These are phyloP conservation scores for Pangasius mekongensis DNA, from an alignment of 2,797 vertebrate species.

Conservation along the genomic window DNA sequence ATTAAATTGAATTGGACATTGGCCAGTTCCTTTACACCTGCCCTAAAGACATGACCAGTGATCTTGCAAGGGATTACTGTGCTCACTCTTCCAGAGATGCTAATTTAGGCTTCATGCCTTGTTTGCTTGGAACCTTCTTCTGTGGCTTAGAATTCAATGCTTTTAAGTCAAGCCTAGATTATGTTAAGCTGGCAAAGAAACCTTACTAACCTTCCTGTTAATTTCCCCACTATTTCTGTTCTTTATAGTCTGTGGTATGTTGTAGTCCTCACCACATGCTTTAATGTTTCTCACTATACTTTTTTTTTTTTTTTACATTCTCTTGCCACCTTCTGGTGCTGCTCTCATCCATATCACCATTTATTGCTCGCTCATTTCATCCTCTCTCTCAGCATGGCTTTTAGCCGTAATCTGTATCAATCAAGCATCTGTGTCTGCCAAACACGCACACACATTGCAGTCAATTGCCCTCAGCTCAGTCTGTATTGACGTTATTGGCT, in stretches of 20 bases:
- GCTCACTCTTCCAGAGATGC: background rate
- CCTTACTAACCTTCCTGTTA: background rate
- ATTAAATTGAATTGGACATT: background rate
- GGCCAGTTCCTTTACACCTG: background rate
- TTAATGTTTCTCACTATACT: slow-evolving; percentile 17
- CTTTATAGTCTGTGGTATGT: background rate
- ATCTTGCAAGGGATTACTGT: background rate
- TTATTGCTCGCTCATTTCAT: slow-evolving; percentile 5
- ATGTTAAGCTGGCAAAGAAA: background rate
- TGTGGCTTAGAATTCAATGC: background rate
- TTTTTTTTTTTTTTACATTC: slow-evolving; percentile 34
- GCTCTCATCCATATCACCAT: slow-evolving; percentile 39
- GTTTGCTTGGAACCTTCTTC: background rate
- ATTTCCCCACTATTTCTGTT: background rate
- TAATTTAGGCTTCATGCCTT: background rate
- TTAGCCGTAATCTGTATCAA: slow-evolving; percentile 58
- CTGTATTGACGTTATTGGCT: slow-evolving; percentile 53
- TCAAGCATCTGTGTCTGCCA: slow-evolving; percentile 51
- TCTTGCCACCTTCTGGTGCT: background rate
- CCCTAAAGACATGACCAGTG: background rate
- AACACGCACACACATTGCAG: slow-evolving; percentile 39
- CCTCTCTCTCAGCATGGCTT: slow-evolving; percentile 13
- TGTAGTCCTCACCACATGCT: background rate
- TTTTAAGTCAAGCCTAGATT: background rate
- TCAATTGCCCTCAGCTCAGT: slow-evolving; percentile 46